Conservation (phyloP, 2,113 vertebrate species). For the Otocyon megalotis region DNA sequence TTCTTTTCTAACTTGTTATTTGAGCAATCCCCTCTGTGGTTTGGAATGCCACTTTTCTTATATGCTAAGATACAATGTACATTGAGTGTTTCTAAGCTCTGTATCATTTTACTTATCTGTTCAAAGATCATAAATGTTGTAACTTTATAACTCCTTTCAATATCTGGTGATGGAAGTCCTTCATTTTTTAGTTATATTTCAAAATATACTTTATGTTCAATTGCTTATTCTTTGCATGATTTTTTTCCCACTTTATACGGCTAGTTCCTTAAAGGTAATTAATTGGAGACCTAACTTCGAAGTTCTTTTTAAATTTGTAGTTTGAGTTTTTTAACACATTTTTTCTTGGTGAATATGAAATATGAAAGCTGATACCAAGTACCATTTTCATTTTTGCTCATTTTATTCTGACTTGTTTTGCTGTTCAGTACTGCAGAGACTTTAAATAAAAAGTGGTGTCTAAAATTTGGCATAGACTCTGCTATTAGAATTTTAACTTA, state of each 20-base stretch:
- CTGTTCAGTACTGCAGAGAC: background rate
- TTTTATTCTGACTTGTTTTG: slow-evolving; percentile 54
- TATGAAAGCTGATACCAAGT: background rate
- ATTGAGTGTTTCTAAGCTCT: background rate
- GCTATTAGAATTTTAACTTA: slow-evolving; percentile 54
- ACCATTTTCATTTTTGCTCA: slow-evolving; percentile 51
- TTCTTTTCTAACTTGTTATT: slow-evolving; percentile 11
- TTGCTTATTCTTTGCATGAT: background rate
- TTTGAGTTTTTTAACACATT: slow-evolving; percentile 33
- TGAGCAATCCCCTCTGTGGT: background rate
- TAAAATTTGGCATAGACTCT: slow-evolving; percentile 45
- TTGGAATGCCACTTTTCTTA: slow-evolving; percentile 8
- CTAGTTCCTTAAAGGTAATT: slow-evolving; percentile 19
- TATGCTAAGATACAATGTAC: background rate
- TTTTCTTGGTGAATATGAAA: slow-evolving; percentile 46
- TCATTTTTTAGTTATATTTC: slow-evolving; percentile 16
- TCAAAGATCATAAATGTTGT: background rate
- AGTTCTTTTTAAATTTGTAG: slow-evolving; percentile 44
- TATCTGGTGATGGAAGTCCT: background rate
- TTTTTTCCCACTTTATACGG: slow-evolving; percentile 40
- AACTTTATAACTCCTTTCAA: background rate
- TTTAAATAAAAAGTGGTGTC: slow-evolving; percentile 51
- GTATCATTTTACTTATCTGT: background rate
- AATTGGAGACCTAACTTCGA: slow-evolving; percentile 40
- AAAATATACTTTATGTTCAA: slow-evolving; percentile 11